phyloP scores from a whole-genome alignment of 1,140 invertebrate genomes.

The Polypedilum vanderplanki region DNA sequence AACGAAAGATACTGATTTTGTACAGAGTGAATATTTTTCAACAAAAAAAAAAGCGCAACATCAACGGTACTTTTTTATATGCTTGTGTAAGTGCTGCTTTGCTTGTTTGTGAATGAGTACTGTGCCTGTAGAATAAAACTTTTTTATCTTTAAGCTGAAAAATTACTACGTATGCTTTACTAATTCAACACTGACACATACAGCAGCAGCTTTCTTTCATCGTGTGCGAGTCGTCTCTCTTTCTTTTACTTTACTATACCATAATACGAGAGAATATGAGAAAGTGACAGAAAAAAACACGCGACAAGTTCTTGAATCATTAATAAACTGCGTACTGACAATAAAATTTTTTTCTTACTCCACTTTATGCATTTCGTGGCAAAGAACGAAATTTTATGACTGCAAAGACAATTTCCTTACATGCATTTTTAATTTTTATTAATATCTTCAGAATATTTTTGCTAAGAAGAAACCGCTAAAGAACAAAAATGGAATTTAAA shows the following conservation, averaged over 20 bases:
- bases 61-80: constrained; percentile 2
- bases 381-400: not conserved
- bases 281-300: not conserved
- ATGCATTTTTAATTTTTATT: constrained; percentile 15
- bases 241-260: not conserved
- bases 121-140: not conserved
- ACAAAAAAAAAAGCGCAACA: constrained; percentile 6
- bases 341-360: not conserved
- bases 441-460: too few species aligned
- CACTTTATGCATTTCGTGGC: constrained; percentile 10
- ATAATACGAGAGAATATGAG: not conserved
- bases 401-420: not conserved
- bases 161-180: constrained; percentile 12
- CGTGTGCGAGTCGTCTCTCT: too few species aligned
- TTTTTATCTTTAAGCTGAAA: not conserved
- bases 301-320: constrained; percentile 5
- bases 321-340: constrained; percentile 10
- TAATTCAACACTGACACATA: constrained; percentile 4
- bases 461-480: too few species aligned
- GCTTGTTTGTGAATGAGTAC: too few species aligned
- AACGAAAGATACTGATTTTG: constrained; percentile 18
- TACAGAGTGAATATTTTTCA: not conserved
- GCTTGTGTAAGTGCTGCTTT: not conserved
- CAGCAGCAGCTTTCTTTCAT: not conserved
- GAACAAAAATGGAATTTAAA: too few species aligned